A percentile compares a stretch with the other conserved stretches of the same genome.
Evolutionary conservation across 2,888 invertebrate species (phyloP).

Genomic region (Muschampia plurimacula): DNA sequence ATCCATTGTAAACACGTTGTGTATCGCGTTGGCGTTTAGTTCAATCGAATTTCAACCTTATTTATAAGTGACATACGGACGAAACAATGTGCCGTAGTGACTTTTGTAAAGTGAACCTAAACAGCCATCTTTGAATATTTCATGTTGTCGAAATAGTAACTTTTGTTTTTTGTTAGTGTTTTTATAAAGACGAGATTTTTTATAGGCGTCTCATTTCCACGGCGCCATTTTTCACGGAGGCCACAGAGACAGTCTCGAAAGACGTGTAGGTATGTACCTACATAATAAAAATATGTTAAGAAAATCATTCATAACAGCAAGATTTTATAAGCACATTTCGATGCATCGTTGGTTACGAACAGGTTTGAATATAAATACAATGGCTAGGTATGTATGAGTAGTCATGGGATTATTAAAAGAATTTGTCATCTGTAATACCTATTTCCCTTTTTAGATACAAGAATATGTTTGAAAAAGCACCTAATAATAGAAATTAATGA

Average conservation of each 20-base stretch:
- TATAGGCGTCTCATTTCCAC: slow-evolving; percentile 67
- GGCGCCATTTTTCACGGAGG: slow-evolving; percentile 68
- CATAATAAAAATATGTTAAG: neutral
- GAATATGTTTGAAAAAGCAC: no score
- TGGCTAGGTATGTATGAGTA: no score
- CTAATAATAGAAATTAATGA: no score
- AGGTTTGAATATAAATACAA: no score
- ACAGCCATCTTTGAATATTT: slow-evolving; percentile 68
- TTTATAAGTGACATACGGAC: neutral
- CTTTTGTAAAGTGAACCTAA: slow-evolving; percentile 38
- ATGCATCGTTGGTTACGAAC: no score
- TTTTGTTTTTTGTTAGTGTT: slow-evolving; percentile 54
- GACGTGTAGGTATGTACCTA: neutral
- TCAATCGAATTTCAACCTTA: slow-evolving; percentile 15
- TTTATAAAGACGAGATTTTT: slow-evolving; percentile 58
- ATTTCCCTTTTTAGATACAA: no score
- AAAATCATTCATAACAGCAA: no score
- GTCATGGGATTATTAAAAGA: no score
- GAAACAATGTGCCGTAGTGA: neutral
- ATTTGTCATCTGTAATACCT: no score
- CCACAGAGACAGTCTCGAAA: slow-evolving; percentile 41
- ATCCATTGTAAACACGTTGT: slow-evolving; percentile 54
- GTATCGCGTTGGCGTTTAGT: neutral
- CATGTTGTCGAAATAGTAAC: slow-evolving; percentile 61
- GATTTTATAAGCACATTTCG: no score